Conservation (phyloP, 2,113 vertebrate species). For the Cinclus cinclus region DNA sequence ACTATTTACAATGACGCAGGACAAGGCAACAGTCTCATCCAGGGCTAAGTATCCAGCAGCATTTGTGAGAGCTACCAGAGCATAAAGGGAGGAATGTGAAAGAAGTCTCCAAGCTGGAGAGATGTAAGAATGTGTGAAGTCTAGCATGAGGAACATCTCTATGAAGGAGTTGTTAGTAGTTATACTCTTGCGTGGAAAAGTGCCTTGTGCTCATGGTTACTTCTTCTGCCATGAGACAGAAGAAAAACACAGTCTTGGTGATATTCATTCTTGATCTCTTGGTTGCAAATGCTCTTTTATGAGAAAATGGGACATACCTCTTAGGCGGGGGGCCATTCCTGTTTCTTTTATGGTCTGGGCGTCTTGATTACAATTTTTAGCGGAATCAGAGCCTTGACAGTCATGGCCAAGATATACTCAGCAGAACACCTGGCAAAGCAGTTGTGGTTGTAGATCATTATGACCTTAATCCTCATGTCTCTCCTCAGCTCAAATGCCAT, state of each 20-base stretch:
- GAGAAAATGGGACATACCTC: not conserved
- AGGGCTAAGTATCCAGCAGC: not conserved
- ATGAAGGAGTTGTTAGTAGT: not conserved
- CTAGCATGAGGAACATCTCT: not conserved
- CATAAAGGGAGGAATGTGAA: not conserved
- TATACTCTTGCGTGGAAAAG: not conserved
- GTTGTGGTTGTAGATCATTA: not conserved
- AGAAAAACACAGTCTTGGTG: not conserved
- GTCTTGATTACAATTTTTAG: not conserved
- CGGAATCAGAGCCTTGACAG: not conserved
- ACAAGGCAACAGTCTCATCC: accelerated
- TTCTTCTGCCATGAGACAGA: not conserved
- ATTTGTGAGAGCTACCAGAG: not conserved
- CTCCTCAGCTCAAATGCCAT: not conserved
- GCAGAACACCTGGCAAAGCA: not conserved
- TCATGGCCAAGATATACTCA: not conserved
- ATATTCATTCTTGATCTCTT: not conserved
- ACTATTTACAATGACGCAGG: not conserved
- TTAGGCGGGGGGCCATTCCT: not conserved
- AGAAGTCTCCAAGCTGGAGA: not conserved
- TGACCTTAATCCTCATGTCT: not conserved
- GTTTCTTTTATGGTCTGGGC: not conserved
- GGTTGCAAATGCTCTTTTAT: not conserved
- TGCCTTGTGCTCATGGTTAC: accelerated
- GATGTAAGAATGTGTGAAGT: not conserved